These are phyloP conservation scores for Antedon mediterranea DNA, from an alignment of 53 echinoderm and acorn worm species.

Conservation along the genomic window DNA sequence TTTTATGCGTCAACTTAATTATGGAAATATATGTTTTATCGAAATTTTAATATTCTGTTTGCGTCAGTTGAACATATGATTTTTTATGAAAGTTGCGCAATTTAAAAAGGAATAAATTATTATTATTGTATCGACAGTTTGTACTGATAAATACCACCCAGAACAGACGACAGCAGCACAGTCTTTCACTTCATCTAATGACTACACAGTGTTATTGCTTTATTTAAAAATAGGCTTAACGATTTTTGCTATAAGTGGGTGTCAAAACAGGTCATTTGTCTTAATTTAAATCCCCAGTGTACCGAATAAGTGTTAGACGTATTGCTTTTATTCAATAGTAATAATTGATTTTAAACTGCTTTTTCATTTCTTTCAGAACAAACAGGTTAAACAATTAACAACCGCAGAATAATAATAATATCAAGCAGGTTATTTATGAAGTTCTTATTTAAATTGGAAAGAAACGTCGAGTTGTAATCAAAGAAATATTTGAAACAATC, in stretches of 20 bases:
- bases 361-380: not conserved
- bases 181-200: not conserved
- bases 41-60: no score
- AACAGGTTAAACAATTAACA: not conserved
- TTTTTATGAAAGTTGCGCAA: no score
- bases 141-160: no score
- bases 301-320: not conserved
- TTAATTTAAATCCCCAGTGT: not conserved
- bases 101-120: no score
- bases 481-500: not conserved
- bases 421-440: not conserved
- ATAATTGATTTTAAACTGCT: not conserved
- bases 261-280: not conserved
- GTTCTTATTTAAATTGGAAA: not conserved
- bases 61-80: no score
- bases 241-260: not conserved
- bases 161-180: no score
- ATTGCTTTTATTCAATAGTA: not conserved
- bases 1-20: no score
- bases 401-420: not conserved
- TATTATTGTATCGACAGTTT: no score
- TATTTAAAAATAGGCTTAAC: not conserved
- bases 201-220: no score
- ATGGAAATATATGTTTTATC: no score
- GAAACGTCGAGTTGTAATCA: not conserved